Evolutionary conservation across 2,888 invertebrate genomes (phyloP).

Genomic region (Nemoura dubitans): DNA sequence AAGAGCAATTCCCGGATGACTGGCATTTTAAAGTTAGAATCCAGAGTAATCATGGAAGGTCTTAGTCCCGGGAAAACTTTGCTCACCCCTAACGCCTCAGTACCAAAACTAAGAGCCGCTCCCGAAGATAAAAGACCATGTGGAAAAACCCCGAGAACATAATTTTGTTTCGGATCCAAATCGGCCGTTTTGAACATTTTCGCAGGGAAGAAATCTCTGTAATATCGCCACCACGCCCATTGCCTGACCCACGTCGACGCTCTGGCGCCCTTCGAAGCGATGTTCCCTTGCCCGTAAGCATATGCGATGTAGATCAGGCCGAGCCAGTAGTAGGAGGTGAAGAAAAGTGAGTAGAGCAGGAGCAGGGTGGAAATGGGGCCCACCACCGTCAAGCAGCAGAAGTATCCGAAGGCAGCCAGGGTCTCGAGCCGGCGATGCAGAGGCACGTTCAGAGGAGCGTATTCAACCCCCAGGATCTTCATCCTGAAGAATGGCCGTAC

Average conservation of each 20-base stretch:
- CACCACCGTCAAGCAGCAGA: conserved; percentile 71
- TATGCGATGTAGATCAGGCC: conserved; percentile 70
- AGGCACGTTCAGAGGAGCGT: conserved; percentile 85
- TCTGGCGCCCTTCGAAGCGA: conserved; percentile 66
- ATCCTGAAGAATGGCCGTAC: background rate
- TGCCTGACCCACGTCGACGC: conserved; percentile 70
- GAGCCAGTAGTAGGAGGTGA: conserved; percentile 55
- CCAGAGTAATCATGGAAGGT: conserved; percentile 71
- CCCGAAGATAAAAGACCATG: conserved; percentile 90
- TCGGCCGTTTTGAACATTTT: conserved; percentile 84
- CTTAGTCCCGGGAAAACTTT: conserved; percentile 71
- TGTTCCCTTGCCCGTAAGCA: conserved; percentile 73
- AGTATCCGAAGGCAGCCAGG: conserved; percentile 76
- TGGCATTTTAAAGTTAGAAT: conserved; percentile 78
- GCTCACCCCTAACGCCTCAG: conserved; percentile 57
- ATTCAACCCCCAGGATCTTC: conserved; percentile 73
- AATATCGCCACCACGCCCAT: conserved; percentile 76
- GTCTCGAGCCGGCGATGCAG: conserved; percentile 85
- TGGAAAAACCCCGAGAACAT: conserved; percentile 88
- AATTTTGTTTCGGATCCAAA: conserved; percentile 80
- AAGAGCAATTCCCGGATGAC: conserved; percentile 74
- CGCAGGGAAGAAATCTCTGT: conserved; percentile 86
- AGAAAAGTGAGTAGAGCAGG: conserved; percentile 65
- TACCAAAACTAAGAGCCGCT: conserved; percentile 56
- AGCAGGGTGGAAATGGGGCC: conserved; percentile 63